These are phyloP conservation scores for Panthera uncia DNA, from an alignment of 2,113 vertebrate species.

Conservation along the genomic window DNA sequence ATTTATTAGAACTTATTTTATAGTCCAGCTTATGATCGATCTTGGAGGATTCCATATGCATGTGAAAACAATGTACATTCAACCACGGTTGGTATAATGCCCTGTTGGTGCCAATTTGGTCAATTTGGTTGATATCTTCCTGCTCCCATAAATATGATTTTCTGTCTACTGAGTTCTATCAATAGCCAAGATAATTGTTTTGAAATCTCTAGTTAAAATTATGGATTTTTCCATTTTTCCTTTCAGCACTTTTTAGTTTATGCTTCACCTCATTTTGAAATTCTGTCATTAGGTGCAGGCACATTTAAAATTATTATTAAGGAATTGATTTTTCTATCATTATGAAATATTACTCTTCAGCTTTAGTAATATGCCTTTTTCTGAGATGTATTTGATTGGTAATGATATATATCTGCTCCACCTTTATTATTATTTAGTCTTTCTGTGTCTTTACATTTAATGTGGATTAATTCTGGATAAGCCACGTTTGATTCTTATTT, in stretches of 20 bases:
- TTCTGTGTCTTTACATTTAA: not conserved
- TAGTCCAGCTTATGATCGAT: not conserved
- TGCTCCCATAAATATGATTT: not conserved
- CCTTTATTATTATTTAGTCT: not conserved
- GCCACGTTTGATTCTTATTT: not conserved
- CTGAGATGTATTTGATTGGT: not conserved
- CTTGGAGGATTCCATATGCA: not conserved
- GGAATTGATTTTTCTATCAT: not conserved
- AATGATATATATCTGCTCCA: not conserved
- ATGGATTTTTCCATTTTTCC: not conserved
- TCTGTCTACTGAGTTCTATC: not conserved
- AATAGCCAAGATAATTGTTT: not conserved
- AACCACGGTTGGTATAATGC: not conserved
- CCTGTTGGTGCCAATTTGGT: not conserved
- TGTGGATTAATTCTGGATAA: not conserved
- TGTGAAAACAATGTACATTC: not conserved
- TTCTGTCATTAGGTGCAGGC: not conserved
- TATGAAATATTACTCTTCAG: not conserved
- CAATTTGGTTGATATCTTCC: not conserved
- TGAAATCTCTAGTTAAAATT: not conserved
- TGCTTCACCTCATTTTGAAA: not conserved
- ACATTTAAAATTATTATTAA: not conserved
- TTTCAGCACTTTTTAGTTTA: not conserved
- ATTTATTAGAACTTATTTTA: not conserved
- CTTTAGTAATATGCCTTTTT: not conserved